Evolutionary conservation across 2,888 invertebrate species (phyloP).

Genomic region (Clunio marinus): DNA sequence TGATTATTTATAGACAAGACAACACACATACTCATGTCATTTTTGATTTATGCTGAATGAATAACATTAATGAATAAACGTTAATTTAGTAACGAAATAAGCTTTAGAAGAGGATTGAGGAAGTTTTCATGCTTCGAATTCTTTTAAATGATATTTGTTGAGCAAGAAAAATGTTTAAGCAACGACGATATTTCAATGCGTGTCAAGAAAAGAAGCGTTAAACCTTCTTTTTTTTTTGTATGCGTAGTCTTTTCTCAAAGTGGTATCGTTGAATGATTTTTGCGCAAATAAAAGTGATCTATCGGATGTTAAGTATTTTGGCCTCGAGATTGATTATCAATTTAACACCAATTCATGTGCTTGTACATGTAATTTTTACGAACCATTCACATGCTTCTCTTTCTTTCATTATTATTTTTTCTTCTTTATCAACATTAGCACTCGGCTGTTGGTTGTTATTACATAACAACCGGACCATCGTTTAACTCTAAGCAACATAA

Average conservation of each 20-base stretch:
- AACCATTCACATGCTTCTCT: not conserved
- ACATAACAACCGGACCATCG: not conserved
- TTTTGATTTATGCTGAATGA: too few species aligned
- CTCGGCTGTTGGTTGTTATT: not conserved
- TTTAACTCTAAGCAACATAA: not conserved
- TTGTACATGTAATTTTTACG: not conserved
- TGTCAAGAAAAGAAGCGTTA: not conserved
- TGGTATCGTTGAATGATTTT: not conserved
- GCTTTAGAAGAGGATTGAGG: too few species aligned
- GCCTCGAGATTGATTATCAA: constrained; percentile 3
- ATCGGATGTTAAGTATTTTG: constrained; percentile 7
- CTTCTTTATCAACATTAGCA: not conserved
- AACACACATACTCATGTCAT: too few species aligned
- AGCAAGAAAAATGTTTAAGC: not conserved
- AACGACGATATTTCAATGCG: not conserved
- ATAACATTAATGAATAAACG: too few species aligned
- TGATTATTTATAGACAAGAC: too few species aligned
- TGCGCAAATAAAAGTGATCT: constrained; percentile 1
- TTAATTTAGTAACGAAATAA: too few species aligned
- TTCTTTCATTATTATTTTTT: not conserved
- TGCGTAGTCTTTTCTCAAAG: not conserved
- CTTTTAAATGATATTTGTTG: too few species aligned
- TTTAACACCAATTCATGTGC: not conserved
- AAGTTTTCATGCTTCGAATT: too few species aligned
- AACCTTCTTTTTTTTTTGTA: too few species aligned